Base-by-base conservation (phyloP, 2,797 vertebrate genomes). In the Acrossocheilus wenchowensis region DNA sequence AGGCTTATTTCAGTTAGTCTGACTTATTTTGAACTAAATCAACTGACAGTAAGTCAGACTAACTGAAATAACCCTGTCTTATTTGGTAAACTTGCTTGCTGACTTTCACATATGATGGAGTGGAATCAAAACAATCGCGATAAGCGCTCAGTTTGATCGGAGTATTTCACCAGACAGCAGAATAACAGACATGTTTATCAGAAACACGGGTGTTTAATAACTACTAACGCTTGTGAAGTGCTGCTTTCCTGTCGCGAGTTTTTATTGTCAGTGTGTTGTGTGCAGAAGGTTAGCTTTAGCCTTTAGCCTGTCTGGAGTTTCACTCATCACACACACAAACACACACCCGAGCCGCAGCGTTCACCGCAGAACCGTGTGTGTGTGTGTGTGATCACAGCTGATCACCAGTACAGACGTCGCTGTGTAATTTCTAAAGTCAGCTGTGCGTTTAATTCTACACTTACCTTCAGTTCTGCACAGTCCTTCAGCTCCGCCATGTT, bases 401-500 rank as follows among this genome's bases (percentile, higher is more conserved):
- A 3, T 1, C 21, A 12, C 15, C 21, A 36, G 17, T 3, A 52
- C 8, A 84, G 8, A 36, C 73, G 14, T 7, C 12, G 15, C 34
- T 4, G 45, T 68, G 73, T 41, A 60, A 15, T 54, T 19, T 43
- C 5, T 41, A 26, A 15, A 3, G 3, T 8, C 19, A 10, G 39
- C 11, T 14, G 41, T 6, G 26, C 0, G 39, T 14, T 62, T 19
- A 64, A 68, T 23, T 66, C 64, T 75, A 4, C 43, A 86, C 84
- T 62, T 72, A 90, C 88, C 89, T 80, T 69, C 78, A 45, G 41
- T 5, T 77, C 84, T 36, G 73, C 43, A 50, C 82, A 78, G 57
- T 82, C 73, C 75, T 82, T 88, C 82, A 83, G 48, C 19, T 92
- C 89, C 89, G 91, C 90, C 92, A 92, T 92, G 87, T 88, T 90